Conservation (phyloP, 2,797 vertebrate genomes). For the Yasuhikotakia modesta region DNA sequence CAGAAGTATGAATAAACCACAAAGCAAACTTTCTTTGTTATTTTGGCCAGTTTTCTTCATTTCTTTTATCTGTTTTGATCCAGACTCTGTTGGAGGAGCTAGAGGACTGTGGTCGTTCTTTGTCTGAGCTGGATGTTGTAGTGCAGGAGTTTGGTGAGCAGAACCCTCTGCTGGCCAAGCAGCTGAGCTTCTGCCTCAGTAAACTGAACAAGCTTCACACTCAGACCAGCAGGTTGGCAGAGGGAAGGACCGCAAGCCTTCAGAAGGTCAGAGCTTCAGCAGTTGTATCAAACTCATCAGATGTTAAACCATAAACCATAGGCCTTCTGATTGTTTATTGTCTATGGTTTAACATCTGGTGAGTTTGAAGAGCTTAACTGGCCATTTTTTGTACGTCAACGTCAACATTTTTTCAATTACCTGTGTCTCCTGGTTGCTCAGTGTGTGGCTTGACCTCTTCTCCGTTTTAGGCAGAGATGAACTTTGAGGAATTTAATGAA, state of each 20-base stretch:
- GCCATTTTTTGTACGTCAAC: no score
- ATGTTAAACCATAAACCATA: no score
- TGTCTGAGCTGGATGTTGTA: constrained; percentile 85
- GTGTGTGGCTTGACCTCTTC: no score
- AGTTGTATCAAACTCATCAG: not conserved
- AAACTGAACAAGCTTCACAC: constrained; percentile 85
- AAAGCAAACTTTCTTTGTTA: constrained; percentile 2
- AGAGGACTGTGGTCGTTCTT: constrained; percentile 82
- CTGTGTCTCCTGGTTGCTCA: not conserved
- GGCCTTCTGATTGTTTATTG: no score
- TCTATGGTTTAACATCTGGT: no score
- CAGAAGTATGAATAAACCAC: constrained; percentile 79
- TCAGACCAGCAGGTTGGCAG: constrained; percentile 83
- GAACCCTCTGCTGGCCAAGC: constrained; percentile 85
- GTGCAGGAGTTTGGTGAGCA: constrained; percentile 91
- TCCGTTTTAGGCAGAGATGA: constrained; percentile 80
- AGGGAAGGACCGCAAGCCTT: constrained; percentile 82
- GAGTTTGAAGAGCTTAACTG: no score
- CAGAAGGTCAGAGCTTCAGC: constrained; percentile 79
- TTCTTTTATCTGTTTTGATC: not conserved
- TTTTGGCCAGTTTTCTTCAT: not conserved
- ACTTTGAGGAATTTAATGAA: constrained; percentile 89
- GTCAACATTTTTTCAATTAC: no score
- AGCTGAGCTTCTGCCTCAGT: constrained; percentile 82
- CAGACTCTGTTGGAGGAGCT: constrained; percentile 88